Percentiles rank a stretch among this genome's conserved stretches.
phyloP scores from a whole-genome alignment of 2,888 invertebrate genomes.

The Brachylomia viminalis region DNA sequence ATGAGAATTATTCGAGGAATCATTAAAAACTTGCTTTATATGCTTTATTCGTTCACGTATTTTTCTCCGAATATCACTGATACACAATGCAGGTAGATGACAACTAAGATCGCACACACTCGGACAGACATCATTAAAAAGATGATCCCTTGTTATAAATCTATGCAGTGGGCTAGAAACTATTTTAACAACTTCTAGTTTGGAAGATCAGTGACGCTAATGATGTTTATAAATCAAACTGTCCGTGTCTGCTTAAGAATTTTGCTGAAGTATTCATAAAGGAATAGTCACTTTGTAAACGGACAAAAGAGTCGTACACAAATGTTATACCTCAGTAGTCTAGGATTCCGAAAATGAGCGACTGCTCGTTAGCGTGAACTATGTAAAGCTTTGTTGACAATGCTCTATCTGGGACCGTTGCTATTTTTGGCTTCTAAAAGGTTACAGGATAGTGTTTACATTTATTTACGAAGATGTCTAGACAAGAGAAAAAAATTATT shows the following conservation, averaged over 20 bases:
- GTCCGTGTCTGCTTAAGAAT: background rate
- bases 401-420: background rate
- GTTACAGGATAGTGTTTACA: background rate
- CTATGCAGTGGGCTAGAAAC: slow-evolving; percentile 66
- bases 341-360: background rate
- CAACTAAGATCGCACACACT: slow-evolving; percentile 12
- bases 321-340: background rate
- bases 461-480: background rate
- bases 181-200: slow-evolving; percentile 81
- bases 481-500: background rate
- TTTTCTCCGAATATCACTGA: slow-evolving; percentile 1
- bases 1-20: background rate
- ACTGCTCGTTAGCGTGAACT: background rate
- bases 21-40: background rate
- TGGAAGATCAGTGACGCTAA: slow-evolving; percentile 29
- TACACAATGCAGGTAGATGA: slow-evolving; percentile 12
- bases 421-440: background rate
- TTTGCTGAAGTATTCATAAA: slow-evolving; percentile 19
- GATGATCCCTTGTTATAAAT: slow-evolving; percentile 78
- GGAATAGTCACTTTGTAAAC: background rate
- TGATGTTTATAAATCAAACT: slow-evolving; percentile 50
- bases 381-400: background rate
- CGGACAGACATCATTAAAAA: slow-evolving; percentile 79
- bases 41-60: background rate
- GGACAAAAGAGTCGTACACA: background rate